Conservation (phyloP, 2,797 vertebrate species). For the Gymnothorax reevesii region DNA sequence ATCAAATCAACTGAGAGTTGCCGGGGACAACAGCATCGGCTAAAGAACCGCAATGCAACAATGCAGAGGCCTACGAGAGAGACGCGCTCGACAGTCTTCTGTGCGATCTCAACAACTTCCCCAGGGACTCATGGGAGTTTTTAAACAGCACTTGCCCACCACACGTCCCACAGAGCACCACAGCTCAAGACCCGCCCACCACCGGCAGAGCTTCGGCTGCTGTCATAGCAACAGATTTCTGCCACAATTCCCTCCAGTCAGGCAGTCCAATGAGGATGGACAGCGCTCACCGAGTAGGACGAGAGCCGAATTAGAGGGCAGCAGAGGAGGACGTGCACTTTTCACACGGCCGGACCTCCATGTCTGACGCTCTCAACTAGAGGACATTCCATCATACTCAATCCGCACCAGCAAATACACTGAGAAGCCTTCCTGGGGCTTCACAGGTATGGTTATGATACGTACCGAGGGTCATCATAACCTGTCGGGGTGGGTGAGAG, state of each 20-base stretch:
- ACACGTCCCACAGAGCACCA: background rate
- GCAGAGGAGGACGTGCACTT: background rate
- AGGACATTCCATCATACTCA: background rate
- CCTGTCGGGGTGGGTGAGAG: no score
- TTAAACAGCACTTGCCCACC: background rate
- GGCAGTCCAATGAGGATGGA: background rate
- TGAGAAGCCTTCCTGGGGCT: background rate
- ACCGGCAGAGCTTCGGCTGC: conserved; percentile 19
- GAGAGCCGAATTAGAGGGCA: background rate
- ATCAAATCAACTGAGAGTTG: no score
- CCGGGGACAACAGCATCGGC: no score
- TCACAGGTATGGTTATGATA: background rate
- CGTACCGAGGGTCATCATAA: no score
- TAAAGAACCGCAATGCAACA: no score
- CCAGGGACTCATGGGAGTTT: background rate
- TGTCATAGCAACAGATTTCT: conserved; percentile 49
- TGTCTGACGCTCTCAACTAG: background rate
- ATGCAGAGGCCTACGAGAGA: no score
- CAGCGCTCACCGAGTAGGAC: background rate
- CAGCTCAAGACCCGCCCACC: background rate
- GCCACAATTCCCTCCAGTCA: background rate
- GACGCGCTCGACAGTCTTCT: no score
- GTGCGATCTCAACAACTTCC: no score
- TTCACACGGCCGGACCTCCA: background rate
- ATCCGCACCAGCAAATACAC: background rate